Percentiles rank a stretch among this genome's conserved stretches.
These are phyloP conservation scores for Australoheros facetus DNA, from an alignment of 2,797 vertebrate species.

Conservation along the genomic window DNA sequence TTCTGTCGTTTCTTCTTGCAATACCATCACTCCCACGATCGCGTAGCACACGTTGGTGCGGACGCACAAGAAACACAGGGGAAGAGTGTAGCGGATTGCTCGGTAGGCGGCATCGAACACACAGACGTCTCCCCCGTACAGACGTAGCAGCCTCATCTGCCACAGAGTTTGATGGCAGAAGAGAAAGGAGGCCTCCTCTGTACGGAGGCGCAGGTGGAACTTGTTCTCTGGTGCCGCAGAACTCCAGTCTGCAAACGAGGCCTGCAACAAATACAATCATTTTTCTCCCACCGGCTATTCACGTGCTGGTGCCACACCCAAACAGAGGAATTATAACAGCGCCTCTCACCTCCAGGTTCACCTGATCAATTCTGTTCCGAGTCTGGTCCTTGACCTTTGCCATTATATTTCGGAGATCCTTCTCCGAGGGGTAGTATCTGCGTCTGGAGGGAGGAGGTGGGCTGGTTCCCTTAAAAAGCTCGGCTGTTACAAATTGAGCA, in stretches of 20 bases:
- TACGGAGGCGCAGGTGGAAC: not conserved
- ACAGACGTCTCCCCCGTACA: constrained; percentile 15
- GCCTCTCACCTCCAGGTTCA: not conserved
- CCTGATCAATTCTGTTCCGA: not conserved
- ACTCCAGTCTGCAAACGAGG: not conserved
- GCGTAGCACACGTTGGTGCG: not conserved
- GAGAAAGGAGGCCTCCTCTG: not conserved
- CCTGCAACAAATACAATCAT: not conserved
- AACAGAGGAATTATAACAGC: not conserved
- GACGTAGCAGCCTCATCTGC: constrained; percentile 9
- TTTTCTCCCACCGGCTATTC: not conserved
- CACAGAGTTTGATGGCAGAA: constrained; percentile 27
- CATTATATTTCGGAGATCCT: constrained; percentile 8
- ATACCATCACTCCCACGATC: not conserved
- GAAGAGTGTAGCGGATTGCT: not conserved
- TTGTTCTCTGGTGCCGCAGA: not conserved
- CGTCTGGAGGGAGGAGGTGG: not conserved
- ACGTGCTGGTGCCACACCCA: not conserved
- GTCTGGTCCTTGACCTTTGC: constrained; percentile 1
- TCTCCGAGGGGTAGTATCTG: not conserved
- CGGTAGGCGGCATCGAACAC: constrained; percentile 13
- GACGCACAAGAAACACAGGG: not conserved
- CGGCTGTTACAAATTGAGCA: not conserved
- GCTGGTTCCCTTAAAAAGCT: not conserved
- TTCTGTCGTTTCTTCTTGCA: constrained; percentile 3